A percentile compares a stretch with the other conserved stretches of the same genome.
phyloP scores from a whole-genome alignment of 2,888 invertebrate species.

The Podotricha telesiphe region DNA sequence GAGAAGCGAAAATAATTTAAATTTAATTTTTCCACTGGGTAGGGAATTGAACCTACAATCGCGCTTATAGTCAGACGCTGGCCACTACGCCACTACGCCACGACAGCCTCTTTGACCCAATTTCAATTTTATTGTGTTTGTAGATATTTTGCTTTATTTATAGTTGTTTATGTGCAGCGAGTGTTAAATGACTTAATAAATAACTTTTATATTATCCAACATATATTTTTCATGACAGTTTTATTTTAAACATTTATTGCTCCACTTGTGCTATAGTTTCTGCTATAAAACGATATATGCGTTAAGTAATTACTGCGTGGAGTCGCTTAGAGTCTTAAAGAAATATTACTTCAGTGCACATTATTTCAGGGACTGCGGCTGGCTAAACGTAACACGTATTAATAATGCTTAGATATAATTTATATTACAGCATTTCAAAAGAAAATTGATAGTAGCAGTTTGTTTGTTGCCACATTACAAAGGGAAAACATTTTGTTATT shows the following conservation, averaged over 20 bases:
- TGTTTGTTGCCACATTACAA: slow-evolving; percentile 29
- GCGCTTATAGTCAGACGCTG: too few species aligned
- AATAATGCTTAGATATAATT: slow-evolving; percentile 41
- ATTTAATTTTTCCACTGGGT: too few species aligned
- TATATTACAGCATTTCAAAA: slow-evolving; percentile 33
- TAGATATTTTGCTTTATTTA: slow-evolving; percentile 27
- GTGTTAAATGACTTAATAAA: slow-evolving; percentile 52
- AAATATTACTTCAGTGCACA: slow-evolving; percentile 37
- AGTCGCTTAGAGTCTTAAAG: slow-evolving; percentile 39
- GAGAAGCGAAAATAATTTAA: too few species aligned
- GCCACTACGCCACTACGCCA: too few species aligned
- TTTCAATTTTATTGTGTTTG: slow-evolving; percentile 26
- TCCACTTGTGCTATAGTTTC: slow-evolving; percentile 42
- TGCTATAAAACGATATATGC: slow-evolving; percentile 40
- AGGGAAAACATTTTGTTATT: slow-evolving; percentile 25
- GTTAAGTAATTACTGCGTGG: slow-evolving; percentile 43
- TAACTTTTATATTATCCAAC: slow-evolving; percentile 52
- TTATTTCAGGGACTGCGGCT: slow-evolving; percentile 34
- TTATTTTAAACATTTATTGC: slow-evolving; percentile 51
- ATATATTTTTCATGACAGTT: slow-evolving; percentile 52
- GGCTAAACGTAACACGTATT: slow-evolving; percentile 41
- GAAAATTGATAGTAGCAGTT: slow-evolving; percentile 36
- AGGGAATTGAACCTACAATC: too few species aligned
- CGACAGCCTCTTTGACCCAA: slow-evolving; percentile 5
- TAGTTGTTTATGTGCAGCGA: slow-evolving; percentile 41